Conservation (phyloP, 2,888 invertebrate species). For the Lamellibrachia columna region DNA sequence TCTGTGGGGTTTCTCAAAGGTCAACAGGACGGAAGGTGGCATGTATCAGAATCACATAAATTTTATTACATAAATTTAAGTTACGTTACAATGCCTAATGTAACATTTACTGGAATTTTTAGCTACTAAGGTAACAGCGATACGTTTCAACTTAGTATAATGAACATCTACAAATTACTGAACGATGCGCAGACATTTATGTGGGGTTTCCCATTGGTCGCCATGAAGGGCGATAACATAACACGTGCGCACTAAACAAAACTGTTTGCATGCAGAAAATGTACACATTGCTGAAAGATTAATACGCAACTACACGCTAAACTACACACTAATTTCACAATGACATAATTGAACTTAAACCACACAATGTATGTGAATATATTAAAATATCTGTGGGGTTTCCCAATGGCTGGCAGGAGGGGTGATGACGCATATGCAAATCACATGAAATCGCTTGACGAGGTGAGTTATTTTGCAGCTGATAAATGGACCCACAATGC, state of each 20-base stretch:
- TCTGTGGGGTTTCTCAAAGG: background rate
- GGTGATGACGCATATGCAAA: slow-evolving; percentile 12
- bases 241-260: background rate
- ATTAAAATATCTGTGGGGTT: background rate
- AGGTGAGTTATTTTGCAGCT: background rate
- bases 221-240: background rate
- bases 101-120: background rate
- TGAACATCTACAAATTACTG: background rate
- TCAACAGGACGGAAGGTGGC: background rate
- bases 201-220: background rate
- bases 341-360: background rate
- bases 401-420: background rate
- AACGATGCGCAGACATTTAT: background rate
- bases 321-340: background rate
- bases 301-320: background rate
- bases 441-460: background rate
- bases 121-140: background rate
- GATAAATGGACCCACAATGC: background rate
- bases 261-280: background rate
- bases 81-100: background rate
- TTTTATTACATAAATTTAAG: background rate
- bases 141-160: background rate
- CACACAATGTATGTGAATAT: background rate
- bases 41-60: background rate
- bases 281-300: background rate